phyloP scores from a whole-genome alignment of 2,113 vertebrate genomes.

The Psophia crepitans region DNA sequence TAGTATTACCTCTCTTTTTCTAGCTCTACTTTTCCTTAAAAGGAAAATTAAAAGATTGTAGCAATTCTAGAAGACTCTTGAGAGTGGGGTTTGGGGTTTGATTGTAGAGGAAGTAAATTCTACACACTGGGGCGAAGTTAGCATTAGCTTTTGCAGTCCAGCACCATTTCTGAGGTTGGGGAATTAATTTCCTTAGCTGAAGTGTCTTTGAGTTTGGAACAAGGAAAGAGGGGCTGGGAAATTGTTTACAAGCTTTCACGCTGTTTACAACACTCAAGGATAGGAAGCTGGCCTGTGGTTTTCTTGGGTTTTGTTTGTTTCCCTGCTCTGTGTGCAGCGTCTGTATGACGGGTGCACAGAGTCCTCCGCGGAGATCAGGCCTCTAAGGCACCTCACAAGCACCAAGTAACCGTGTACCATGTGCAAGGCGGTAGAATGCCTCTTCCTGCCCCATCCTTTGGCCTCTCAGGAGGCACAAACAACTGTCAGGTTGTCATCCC shows the following conservation, averaged over 20 bases:
- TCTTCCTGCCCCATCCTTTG: not conserved
- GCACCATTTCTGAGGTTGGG: not conserved
- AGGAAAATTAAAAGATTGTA: not conserved
- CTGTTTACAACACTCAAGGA: not conserved
- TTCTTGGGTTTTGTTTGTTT: not conserved
- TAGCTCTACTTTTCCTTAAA: not conserved
- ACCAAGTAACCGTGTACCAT: rapidly evolving
- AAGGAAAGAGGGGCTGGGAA: not conserved
- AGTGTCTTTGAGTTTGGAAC: not conserved
- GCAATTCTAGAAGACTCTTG: not conserved
- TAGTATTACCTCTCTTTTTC: not conserved
- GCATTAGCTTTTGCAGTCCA: not conserved
- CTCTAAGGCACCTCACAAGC: not conserved
- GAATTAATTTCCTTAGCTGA: not conserved
- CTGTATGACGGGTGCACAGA: not conserved
- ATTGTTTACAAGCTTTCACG: not conserved
- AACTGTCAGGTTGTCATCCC: not conserved
- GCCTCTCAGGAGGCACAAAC: not conserved
- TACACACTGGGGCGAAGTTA: not conserved
- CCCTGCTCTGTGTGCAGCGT: not conserved
- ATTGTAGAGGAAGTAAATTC: not conserved
- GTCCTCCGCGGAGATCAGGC: not conserved
- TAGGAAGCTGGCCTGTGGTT: not conserved
- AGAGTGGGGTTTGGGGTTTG: not conserved
- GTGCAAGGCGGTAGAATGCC: not conserved